These are phyloP conservation scores for Eurosta solidaginis DNA, from an alignment of 1,140 invertebrate species.

Conservation along the genomic window DNA sequence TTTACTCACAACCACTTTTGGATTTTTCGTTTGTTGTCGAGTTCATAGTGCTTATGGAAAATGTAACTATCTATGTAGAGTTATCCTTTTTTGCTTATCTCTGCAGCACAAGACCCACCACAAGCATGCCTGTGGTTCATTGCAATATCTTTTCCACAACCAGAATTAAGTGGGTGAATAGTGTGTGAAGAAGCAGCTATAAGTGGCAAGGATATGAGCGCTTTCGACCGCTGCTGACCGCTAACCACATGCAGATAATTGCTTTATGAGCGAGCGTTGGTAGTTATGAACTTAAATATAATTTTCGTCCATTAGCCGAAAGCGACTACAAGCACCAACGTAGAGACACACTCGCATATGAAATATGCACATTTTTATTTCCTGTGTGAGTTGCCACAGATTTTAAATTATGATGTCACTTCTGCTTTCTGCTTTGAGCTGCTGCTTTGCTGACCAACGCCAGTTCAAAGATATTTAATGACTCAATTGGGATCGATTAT, in stretches of 20 bases:
- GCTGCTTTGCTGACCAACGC: background rate
- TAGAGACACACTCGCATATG: background rate
- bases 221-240: conserved; percentile 6
- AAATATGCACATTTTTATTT: too few relatives aligned
- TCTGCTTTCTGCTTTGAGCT: background rate
- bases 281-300: conserved; percentile 32
- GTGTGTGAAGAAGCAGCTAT: background rate
- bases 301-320: background rate
- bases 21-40: background rate
- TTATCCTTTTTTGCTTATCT: background rate
- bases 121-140: background rate
- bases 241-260: conserved; percentile 38
- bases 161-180: background rate
- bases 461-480: background rate
- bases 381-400: background rate
- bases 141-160: background rate
- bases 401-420: conserved; percentile 29
- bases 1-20: background rate
- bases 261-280: conserved; percentile 34
- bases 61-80: background rate
- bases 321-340: background rate
- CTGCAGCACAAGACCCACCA: background rate
- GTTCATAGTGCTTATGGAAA: too few relatives aligned
- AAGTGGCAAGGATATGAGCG: background rate
- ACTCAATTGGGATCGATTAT: conserved; percentile 25